Base-by-base conservation (phyloP, 2,797 vertebrate species). In the Enteromius afrohamiltoni region DNA sequence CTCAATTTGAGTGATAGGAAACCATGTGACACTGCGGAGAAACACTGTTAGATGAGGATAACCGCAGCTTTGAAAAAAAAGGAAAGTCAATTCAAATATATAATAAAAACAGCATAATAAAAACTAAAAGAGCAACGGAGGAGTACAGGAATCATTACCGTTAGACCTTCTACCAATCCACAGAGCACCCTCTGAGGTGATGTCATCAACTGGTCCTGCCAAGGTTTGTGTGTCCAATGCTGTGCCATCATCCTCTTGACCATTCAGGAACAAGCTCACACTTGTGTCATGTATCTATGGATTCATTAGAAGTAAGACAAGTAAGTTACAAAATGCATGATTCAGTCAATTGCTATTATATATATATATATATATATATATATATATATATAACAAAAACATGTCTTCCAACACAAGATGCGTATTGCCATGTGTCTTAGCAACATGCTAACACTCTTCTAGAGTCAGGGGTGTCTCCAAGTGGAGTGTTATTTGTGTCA, bases 201-300 rank as follows among this genome's bases (percentile, higher is more conserved):
- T 85, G 87, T 96, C 95, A 78, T 78, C 80, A 82, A 97, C 67
- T 45, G 93, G 86, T 82, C 89, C 91, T 67, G 53, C 86, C 77
- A 98, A 93, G 83, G 90, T 92, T 85, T 92, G 94, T 65, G 95
- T 92, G 89, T 96, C 95, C 89, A 97, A 97, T 51, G 96, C 93
- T 45, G 93, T 96, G 49, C 91, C 92, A 82, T 97, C 96, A 58
- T 96, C 95, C 91, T 99, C 96, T 71, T 96, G 93, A 3, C 97
- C 97, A 87, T 99, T 92, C 89, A 98, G 87, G 87, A 98, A 98
- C 79, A 98, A 95, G 92, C 94, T 97, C 87, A 92, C 91, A 86
- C 90, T 94, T 86, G 90, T 95, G 70, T 93, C 92, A 80, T 98
- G 93, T 2, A 97, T 94, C 97, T 99, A 88, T 3, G 91, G 90